Evolutionary conservation across 1,140 invertebrate species (phyloP).

Genomic region (Sitophilus oryzae): DNA sequence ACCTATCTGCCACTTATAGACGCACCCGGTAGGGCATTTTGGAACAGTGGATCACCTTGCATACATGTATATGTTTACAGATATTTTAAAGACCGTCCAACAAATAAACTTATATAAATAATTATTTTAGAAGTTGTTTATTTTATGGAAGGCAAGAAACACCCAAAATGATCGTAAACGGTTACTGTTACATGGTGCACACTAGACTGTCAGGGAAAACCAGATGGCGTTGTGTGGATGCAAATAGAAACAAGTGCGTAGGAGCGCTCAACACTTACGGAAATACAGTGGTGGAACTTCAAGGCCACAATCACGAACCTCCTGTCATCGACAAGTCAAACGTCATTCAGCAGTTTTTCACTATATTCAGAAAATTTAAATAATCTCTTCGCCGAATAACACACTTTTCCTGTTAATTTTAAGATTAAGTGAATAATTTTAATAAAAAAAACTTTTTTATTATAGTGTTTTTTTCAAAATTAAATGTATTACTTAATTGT

Average conservation of each 20-base stretch:
- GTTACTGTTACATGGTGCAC: conserved; percentile 26
- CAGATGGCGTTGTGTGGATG: conserved; percentile 29
- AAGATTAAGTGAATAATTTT: no score
- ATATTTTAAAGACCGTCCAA: no score
- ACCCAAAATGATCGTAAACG: conserved; percentile 29
- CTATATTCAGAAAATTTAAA: conserved; percentile 8
- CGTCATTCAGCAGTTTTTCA: conserved; percentile 10
- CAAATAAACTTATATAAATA: no score
- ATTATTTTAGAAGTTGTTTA: conserved; percentile 27
- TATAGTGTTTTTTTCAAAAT: no score
- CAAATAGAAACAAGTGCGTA: conserved; percentile 27
- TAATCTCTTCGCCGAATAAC: no score
- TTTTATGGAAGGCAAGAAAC: conserved; percentile 25
- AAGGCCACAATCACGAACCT: conserved; percentile 28
- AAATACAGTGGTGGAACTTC: conserved; percentile 22
- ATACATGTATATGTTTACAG: no score
- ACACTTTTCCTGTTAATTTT: no score
- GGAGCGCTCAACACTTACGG: conserved; percentile 24
- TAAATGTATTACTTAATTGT: no score
- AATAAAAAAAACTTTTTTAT: no score
- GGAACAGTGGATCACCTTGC: no score
- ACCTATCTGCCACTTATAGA: no score
- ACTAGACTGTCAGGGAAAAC: conserved; percentile 20
- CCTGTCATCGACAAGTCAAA: conserved; percentile 7
- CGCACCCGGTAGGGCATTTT: no score